Conservation (phyloP, 2,113 vertebrate genomes). For the Urocitellus parryii region DNA sequence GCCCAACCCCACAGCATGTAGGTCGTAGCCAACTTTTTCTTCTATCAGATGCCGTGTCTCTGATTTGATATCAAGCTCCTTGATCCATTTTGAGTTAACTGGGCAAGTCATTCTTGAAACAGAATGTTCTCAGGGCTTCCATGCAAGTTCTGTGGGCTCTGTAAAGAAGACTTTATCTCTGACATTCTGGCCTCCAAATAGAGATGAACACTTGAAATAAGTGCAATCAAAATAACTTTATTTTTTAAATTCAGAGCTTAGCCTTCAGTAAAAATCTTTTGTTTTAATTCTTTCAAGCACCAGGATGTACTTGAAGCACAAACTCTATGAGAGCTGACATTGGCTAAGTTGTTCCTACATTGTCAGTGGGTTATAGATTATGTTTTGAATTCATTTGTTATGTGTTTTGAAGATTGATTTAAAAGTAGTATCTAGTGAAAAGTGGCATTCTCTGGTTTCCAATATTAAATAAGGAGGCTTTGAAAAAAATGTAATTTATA, state of each 20-base stretch:
- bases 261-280: slow-evolving; percentile 59
- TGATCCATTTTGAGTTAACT: too few species aligned
- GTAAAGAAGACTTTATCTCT: slow-evolving; percentile 72
- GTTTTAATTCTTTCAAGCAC: neutral
- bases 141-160: neutral
- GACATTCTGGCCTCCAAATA: slow-evolving; percentile 59
- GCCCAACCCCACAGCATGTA: too few species aligned
- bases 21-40: too few species aligned
- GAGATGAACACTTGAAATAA: slow-evolving; percentile 75
- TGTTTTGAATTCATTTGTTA: neutral
- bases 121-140: slow-evolving; percentile 62
- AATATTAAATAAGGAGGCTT: neutral
- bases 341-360: neutral
- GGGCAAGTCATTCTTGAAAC: slow-evolving; percentile 37
- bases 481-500: neutral
- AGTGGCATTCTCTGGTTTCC: neutral
- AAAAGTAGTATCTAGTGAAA: neutral
- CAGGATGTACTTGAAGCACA: neutral
- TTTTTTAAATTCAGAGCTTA: slow-evolving; percentile 38
- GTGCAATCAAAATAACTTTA: slow-evolving; percentile 53
- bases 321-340: neutral
- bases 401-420: neutral
- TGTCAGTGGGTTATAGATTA: neutral
- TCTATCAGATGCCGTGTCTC: too few species aligned
- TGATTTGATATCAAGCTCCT: too few species aligned